phyloP scores from a whole-genome alignment of 2,888 invertebrate genomes.

The Chrysolina haemoptera region DNA sequence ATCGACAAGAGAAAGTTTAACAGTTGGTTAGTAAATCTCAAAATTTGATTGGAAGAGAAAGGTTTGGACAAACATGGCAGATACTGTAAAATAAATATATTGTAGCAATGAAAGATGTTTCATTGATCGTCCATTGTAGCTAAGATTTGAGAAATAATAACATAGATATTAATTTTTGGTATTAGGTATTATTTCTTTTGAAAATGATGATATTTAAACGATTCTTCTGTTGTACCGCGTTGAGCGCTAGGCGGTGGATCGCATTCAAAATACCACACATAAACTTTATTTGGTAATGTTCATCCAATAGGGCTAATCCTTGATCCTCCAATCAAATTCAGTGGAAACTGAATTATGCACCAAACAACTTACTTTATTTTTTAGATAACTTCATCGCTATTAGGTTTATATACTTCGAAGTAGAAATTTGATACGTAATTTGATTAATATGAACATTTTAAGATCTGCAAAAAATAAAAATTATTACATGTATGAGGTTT shows the following conservation, averaged over 20 bases:
- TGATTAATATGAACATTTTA: not conserved
- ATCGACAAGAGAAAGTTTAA: not conserved
- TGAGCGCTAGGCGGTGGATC: not conserved
- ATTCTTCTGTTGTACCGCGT: not conserved
- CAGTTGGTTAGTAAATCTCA: not conserved
- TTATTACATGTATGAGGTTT: not conserved
- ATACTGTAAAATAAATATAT: not conserved
- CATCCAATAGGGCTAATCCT: not conserved
- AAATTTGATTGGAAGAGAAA: conserved; percentile 18
- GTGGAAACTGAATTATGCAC: not conserved
- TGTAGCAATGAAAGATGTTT: not conserved
- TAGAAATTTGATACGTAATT: conserved; percentile 7
- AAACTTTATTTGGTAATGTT: not conserved
- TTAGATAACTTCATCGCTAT: conserved; percentile 4
- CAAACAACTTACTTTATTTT: conserved; percentile 16
- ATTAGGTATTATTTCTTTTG: no score
- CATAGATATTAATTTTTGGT: no score
- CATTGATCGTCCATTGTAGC: not conserved
- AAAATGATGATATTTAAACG: no score
- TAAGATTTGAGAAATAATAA: no score
- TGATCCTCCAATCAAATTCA: conserved; percentile 16
- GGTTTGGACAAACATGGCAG: not conserved
- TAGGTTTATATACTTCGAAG: not conserved
- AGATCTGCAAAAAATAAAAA: conserved; percentile 16
- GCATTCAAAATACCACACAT: not conserved